Evolutionary conservation across 2,888 invertebrate species (phyloP).

Genomic region (Drosophila imparisetae): DNA sequence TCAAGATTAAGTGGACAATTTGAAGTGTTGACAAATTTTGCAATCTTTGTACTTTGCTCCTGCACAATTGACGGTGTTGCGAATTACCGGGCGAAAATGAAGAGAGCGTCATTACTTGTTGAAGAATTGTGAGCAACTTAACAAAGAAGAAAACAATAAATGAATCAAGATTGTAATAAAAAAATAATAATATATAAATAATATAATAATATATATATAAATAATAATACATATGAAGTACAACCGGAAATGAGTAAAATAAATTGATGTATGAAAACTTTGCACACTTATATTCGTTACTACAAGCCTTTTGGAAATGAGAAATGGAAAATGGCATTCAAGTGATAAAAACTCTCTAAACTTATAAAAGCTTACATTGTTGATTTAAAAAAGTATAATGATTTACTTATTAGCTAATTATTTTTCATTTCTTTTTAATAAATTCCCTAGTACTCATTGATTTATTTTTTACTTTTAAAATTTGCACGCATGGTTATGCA

Average conservation of each 20-base stretch:
- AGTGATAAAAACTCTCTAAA: neutral
- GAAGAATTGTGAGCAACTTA: neutral
- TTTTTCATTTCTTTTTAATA: neutral
- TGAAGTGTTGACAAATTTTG: constrained; percentile 1
- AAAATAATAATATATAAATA: no score
- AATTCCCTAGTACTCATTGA: neutral
- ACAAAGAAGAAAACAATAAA: neutral
- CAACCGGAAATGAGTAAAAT: neutral
- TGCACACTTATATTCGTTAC: neutral
- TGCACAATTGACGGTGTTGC: neutral
- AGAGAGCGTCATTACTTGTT: no score
- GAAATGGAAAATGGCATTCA: neutral
- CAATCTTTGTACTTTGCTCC: constrained; percentile 3
- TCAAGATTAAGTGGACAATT: constrained; percentile 4
- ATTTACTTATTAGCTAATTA: neutral
- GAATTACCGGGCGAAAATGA: no score
- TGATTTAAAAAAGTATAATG: neutral
- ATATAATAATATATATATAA: no score
- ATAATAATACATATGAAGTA: neutral
- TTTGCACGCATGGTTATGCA: neutral
- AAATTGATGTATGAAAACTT: neutral
- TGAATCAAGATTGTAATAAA: neutral
- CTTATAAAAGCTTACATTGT: neutral
- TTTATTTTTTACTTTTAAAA: neutral
- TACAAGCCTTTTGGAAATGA: neutral